These are phyloP conservation scores for Maniola jurtina DNA, from an alignment of 1,140 invertebrate species.

Conservation along the genomic window DNA sequence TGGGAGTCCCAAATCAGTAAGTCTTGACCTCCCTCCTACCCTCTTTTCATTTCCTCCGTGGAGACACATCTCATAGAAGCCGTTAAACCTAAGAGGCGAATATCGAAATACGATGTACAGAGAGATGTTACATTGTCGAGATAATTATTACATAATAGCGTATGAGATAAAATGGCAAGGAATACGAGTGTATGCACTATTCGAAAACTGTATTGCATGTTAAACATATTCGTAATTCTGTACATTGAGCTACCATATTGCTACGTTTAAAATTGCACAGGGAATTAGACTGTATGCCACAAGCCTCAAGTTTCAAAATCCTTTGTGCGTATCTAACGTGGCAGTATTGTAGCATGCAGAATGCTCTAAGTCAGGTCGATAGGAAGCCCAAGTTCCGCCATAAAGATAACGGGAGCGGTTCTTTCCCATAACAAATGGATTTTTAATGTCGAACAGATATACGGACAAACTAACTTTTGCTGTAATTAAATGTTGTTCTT, in stretches of 20 bases:
- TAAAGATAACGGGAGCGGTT: slow-evolving; percentile 33
- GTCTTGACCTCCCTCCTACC: too few species aligned
- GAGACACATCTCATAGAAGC: too few species aligned
- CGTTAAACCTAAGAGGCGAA: too few species aligned
- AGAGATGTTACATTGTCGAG: too few species aligned
- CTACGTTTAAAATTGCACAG: background rate
- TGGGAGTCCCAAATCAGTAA: too few species aligned
- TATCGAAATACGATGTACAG: too few species aligned
- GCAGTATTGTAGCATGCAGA: slow-evolving; percentile 19
- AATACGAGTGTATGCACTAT: too few species aligned
- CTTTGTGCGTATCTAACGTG: background rate
- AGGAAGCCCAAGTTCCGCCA: slow-evolving; percentile 32
- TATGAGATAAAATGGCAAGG: too few species aligned
- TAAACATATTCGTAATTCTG: background rate
- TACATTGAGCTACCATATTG: background rate
- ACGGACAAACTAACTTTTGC: slow-evolving; percentile 26
- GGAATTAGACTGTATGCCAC: background rate
- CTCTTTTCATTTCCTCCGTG: too few species aligned
- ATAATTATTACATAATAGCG: too few species aligned
- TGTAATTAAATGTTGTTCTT: slow-evolving; percentile 20
- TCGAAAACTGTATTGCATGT: background rate
- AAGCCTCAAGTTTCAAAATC: background rate
- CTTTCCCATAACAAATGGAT: slow-evolving; percentile 34
- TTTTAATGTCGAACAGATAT: slow-evolving; percentile 34
- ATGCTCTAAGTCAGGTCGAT: slow-evolving; percentile 34